A percentile compares a stretch with the other conserved stretches of the same genome.
Evolutionary conservation across 2,888 invertebrate genomes (phyloP).

Genomic region (Calameuta filiformis): DNA sequence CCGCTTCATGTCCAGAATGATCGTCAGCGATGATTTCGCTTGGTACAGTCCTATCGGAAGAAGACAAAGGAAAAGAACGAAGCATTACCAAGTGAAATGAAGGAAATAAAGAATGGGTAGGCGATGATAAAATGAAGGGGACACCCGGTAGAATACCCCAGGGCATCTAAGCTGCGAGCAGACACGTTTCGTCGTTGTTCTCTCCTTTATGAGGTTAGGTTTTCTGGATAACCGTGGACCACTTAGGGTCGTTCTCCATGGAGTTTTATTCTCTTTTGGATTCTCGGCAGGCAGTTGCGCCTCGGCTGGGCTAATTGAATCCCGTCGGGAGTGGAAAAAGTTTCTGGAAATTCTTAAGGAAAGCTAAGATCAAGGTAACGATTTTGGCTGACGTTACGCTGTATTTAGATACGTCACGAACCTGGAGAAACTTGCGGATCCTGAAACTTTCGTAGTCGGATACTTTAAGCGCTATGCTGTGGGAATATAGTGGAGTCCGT

Average conservation of each 20-base stretch:
- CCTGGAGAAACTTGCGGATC: background rate
- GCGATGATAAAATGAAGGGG: background rate
- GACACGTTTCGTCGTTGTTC: slow-evolving; percentile 16
- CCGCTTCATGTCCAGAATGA: no score
- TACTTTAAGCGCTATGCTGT: background rate
- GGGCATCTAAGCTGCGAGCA: background rate
- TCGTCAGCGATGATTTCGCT: background rate
- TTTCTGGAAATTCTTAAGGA: background rate
- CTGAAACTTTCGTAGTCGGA: background rate
- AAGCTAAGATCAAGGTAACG: background rate
- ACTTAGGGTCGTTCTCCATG: background rate
- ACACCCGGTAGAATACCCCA: background rate
- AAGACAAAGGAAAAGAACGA: background rate
- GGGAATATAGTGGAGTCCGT: background rate
- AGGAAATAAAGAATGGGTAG: background rate
- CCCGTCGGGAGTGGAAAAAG: background rate
- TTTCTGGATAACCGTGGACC: slow-evolving; percentile 13
- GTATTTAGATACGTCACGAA: background rate
- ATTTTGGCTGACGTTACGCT: background rate
- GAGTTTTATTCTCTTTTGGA: background rate
- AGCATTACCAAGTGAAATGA: no score
- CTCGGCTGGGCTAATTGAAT: background rate
- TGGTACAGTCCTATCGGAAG: background rate
- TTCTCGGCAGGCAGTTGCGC: background rate
- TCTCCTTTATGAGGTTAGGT: slow-evolving; percentile 18